Evolutionary conservation across 2,113 vertebrate species (phyloP), one percentile per base, ranked within the genome.

Genomic region (Elachura formosa): DNA sequence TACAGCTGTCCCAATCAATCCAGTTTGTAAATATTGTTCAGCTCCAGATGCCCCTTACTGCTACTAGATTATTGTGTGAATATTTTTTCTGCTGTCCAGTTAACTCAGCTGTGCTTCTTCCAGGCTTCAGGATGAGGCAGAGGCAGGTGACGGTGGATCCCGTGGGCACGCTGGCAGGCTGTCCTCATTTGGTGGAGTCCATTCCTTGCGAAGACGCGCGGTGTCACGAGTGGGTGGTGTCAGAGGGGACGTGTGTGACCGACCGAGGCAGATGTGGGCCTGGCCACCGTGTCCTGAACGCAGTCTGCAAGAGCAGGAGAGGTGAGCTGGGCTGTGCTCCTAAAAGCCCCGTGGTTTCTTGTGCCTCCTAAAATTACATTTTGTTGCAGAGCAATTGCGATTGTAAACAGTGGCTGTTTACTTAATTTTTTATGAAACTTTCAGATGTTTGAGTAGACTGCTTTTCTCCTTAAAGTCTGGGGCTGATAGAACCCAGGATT

Each of bases 71-170:
- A 20, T 31, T 76, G 5, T 9, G 9, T 25, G 14, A 26, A 10
- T 46, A 4, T 14, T 68, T 79, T 26, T 49, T 23, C 49, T 41
- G 5, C 12, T 21, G 8, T 38, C 28, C 23, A 12, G 7, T 68
- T 87, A 74, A 93, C 72, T 56, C 11, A 16, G 17, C 91, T 82
- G 75, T 31, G 87, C 3, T 86, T 74, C 94, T 73, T 66, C 23
- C 95, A 99, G 99, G 99, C 66, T 99, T 99, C 94, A 98, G 96
- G 96, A 98, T 98, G 94, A 98, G 99, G 74, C 98, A 96, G 16
- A 98, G 99, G 54, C 97, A 98, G 16, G 96, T 99, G 40, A 22
- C 98, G 1, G 97, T 98, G 93, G 98, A 98, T 91, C 95, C 98
- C 0, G 96, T 95, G 29, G 97, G 95, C 46, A 89, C 95, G 28